Evolutionary conservation across 2,888 invertebrate genomes (phyloP).

Genomic region (Punctoribates punctum): DNA sequence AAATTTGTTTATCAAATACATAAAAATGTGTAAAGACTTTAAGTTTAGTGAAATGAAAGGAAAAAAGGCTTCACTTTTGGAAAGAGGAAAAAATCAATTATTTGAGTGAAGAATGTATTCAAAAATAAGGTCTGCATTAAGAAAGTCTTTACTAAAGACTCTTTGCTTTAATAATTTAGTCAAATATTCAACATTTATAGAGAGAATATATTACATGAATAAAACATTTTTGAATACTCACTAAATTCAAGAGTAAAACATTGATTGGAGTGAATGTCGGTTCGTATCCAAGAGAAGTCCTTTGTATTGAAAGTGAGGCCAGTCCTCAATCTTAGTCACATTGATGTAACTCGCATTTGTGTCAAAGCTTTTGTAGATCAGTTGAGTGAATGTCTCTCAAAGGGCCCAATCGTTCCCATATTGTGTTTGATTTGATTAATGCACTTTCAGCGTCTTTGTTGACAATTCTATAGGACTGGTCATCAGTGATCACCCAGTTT

Average conservation of each 20-base stretch:
- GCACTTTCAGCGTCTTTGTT: slow-evolving; percentile 36
- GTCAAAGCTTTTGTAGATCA: slow-evolving; percentile 57
- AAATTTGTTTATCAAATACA: no score
- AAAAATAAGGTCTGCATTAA: no score
- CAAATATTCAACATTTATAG: no score
- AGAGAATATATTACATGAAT: no score
- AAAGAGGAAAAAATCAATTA: no score
- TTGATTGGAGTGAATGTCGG: slow-evolving; percentile 69
- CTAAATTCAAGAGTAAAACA: slow-evolving; percentile 60
- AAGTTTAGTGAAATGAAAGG: no score
- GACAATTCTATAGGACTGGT: slow-evolving; percentile 47
- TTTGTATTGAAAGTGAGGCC: slow-evolving; percentile 70
- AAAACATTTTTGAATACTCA: slow-evolving; percentile 49
- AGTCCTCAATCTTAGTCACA: slow-evolving; percentile 66
- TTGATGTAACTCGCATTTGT: slow-evolving; percentile 57
- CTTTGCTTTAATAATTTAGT: no score
- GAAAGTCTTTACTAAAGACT: no score
- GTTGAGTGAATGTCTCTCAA: slow-evolving; percentile 80
- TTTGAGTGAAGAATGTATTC: no score
- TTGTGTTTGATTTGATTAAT: slow-evolving; percentile 44
- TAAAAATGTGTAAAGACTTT: no score
- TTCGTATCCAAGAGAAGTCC: slow-evolving; percentile 83
- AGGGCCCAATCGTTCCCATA: slow-evolving; percentile 53
- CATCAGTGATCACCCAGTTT: slow-evolving; percentile 45
- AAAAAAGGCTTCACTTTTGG: no score